These are phyloP conservation scores for Amphipyra berbera DNA, from an alignment of 2,888 invertebrate genomes.

Conservation along the genomic window DNA sequence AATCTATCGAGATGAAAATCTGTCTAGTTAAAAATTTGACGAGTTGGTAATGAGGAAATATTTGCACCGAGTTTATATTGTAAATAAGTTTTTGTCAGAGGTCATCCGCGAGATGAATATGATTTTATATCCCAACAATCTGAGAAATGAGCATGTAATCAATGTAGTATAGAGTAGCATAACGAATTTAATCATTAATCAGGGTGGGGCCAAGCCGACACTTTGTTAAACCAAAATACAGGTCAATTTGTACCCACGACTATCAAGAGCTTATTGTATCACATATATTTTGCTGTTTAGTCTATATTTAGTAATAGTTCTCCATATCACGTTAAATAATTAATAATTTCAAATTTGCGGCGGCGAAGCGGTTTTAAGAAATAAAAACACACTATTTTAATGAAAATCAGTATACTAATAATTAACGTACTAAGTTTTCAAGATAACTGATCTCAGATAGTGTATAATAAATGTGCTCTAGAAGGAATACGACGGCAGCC, in stretches of 20 bases:
- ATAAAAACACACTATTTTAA: slow-evolving; percentile 36
- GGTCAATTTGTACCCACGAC: slow-evolving; percentile 44
- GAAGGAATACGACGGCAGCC: slow-evolving; percentile 18
- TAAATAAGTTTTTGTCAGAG: neutral
- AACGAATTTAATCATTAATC: slow-evolving; percentile 56
- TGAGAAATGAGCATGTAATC: slow-evolving; percentile 37
- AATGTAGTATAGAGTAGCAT: slow-evolving; percentile 41
- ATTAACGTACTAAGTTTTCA: slow-evolving; percentile 57
- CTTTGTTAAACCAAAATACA: slow-evolving; percentile 33
- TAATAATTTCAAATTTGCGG: slow-evolving; percentile 27
- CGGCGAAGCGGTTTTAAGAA: slow-evolving; percentile 38
- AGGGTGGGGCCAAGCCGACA: slow-evolving; percentile 60
- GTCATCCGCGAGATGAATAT: neutral
- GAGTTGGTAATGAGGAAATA: too few relatives aligned
- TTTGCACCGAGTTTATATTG: neutral
- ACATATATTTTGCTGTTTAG: slow-evolving; percentile 47
- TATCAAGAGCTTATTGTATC: slow-evolving; percentile 52
- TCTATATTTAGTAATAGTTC: slow-evolving; percentile 37
- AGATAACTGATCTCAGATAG: slow-evolving; percentile 60
- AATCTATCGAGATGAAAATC: too few relatives aligned
- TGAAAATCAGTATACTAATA: slow-evolving; percentile 49
- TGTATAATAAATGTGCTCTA: slow-evolving; percentile 43
- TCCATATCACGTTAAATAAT: slow-evolving; percentile 43
- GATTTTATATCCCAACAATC: neutral
- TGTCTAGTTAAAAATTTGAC: too few relatives aligned